phyloP scores from a whole-genome alignment of 2,113 vertebrate genomes.

The Gymnarchus niloticus region DNA sequence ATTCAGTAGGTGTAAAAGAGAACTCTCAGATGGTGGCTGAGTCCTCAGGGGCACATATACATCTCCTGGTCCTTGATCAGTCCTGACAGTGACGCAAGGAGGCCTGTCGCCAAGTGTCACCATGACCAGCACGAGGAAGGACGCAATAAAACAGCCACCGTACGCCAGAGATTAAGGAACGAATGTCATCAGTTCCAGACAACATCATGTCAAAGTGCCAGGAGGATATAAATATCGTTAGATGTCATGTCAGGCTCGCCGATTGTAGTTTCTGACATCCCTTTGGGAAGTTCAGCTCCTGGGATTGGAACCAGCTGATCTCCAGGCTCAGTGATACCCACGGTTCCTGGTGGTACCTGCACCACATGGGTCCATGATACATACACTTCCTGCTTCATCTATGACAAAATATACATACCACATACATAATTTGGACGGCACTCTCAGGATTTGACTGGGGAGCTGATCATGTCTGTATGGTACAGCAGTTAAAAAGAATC shows the following conservation, averaged over 20 bases:
- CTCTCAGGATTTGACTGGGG: background rate
- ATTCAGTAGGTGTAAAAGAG: background rate
- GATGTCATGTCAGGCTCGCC: background rate
- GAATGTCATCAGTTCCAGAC: background rate
- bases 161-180: background rate
- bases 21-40: background rate
- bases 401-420: background rate
- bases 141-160: background rate
- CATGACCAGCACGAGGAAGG: background rate
- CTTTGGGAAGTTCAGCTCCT: background rate
- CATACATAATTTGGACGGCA: background rate
- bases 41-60: background rate
- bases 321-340: background rate
- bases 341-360: background rate
- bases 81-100: background rate
- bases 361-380: background rate
- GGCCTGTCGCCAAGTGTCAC: background rate
- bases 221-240: background rate
- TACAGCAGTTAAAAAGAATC: background rate
- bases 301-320: background rate
- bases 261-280: background rate
- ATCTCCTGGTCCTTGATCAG: background rate
- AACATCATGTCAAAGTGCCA: background rate
- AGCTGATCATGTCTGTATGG: background rate
- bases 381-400: too few relatives aligned